Percentiles rank a stretch among this genome's conserved stretches.
These are phyloP conservation scores for Polydrusus cervinus DNA, from an alignment of 2,888 invertebrate species.

Conservation along the genomic window DNA sequence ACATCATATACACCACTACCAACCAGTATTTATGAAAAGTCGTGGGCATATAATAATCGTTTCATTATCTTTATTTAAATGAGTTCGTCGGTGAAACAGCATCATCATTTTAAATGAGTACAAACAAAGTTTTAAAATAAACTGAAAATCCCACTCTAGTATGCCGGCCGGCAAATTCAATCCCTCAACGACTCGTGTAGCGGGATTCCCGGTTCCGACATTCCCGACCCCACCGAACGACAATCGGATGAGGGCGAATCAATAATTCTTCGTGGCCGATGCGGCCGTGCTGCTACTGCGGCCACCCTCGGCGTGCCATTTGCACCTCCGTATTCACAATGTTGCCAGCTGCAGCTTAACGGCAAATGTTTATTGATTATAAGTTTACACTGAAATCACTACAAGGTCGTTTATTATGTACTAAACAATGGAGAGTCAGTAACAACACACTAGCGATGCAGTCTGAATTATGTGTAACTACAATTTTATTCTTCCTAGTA, in stretches of 20 bases:
- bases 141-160: background rate
- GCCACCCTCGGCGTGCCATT: constrained; percentile 37
- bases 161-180: constrained; percentile 15
- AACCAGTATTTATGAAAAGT: no score
- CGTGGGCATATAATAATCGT: no score
- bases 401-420: no score
- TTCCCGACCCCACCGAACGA: constrained; percentile 41
- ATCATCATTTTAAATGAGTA: no score
- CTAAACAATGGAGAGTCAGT: no score
- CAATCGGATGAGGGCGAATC: constrained; percentile 39
- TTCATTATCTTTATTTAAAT: no score
- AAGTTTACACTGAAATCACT: background rate
- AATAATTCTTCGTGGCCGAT: constrained; percentile 32
- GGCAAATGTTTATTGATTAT: constrained; percentile 30
- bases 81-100: no score
- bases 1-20: no score
- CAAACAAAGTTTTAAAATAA: no score
- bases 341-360: constrained; percentile 33
- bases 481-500: no score
- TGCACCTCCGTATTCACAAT: constrained; percentile 36
- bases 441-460: no score
- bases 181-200: background rate
- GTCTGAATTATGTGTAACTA: no score
- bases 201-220: constrained; percentile 6
- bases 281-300: constrained; percentile 30